These are phyloP conservation scores for Eubasilissa splendida DNA, from an alignment of 2,888 invertebrate genomes.

Conservation along the genomic window DNA sequence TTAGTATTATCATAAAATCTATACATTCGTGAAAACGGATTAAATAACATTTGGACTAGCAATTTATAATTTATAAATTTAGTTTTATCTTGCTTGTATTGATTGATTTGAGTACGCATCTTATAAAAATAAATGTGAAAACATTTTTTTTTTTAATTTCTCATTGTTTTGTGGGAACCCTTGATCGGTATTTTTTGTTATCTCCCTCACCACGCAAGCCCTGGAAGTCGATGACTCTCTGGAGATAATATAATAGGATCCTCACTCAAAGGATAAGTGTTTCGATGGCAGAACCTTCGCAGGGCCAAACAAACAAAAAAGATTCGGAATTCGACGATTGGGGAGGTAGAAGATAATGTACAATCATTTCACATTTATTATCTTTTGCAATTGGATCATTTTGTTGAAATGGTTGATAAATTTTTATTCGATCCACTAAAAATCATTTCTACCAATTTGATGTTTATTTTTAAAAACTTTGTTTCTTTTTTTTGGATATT, in stretches of 20 bases:
- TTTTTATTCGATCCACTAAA: neutral
- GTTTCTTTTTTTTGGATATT: too few species aligned
- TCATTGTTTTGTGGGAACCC: neutral
- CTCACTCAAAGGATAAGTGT: slow-evolving; percentile 24
- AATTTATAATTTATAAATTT: too few species aligned
- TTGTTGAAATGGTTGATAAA: slow-evolving; percentile 1
- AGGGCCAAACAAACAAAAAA: slow-evolving; percentile 17
- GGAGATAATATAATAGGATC: slow-evolving; percentile 4
- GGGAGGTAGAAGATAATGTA: slow-evolving; percentile 2
- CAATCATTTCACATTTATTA: slow-evolving; percentile 13
- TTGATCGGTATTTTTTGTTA: neutral
- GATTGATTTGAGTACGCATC: too few species aligned
- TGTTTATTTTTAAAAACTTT: too few species aligned
- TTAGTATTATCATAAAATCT: too few species aligned
- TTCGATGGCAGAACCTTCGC: slow-evolving; percentile 17
- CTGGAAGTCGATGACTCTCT: slow-evolving; percentile 22
- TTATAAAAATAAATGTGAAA: too few species aligned
- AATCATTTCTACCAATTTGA: too few species aligned
- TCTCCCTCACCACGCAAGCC: neutral
- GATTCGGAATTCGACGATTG: neutral
- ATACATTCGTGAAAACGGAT: too few species aligned
- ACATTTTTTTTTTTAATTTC: neutral
- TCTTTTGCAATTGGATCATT: neutral
- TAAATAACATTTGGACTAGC: too few species aligned
- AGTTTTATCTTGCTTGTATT: too few species aligned